Conservation (phyloP, 30 jellyfish, hydroid and myxozoan genomes). For the Phacellophora camtschatica region DNA sequence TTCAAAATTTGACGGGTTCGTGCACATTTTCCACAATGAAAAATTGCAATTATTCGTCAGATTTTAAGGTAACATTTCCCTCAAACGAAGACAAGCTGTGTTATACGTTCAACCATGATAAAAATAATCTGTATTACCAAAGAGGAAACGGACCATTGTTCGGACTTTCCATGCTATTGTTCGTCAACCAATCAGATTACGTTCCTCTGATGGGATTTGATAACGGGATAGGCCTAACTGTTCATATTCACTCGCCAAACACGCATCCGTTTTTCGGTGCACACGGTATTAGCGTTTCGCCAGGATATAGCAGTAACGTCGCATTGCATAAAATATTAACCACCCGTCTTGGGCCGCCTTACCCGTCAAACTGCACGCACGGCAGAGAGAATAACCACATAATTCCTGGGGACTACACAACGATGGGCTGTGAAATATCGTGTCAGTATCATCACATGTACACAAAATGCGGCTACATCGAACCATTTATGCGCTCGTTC, state of each 20-base stretch:
- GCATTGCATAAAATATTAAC: slow-evolving; percentile 56
- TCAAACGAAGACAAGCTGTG: slow-evolving; percentile 58
- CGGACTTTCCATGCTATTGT: slow-evolving; percentile 45
- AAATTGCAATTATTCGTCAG: slow-evolving; percentile 32
- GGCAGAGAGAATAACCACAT: slow-evolving; percentile 3
- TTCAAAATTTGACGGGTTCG: slow-evolving; percentile 16
- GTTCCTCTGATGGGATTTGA: slow-evolving; percentile 51
- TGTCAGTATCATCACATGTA: slow-evolving; percentile 48
- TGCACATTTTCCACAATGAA: slow-evolving; percentile 48
- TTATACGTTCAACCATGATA: slow-evolving; percentile 41
- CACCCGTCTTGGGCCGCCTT: slow-evolving; percentile 55
- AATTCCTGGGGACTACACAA: slow-evolving; percentile 77
- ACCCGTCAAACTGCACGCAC: slow-evolving; percentile 59
- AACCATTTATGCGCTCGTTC: slow-evolving; percentile 58
- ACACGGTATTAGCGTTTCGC: slow-evolving; percentile 54
- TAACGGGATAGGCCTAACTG: slow-evolving; percentile 53
- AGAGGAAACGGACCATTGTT: slow-evolving; percentile 64
- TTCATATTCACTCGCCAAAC: slow-evolving; percentile 44
- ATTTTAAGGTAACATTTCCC: slow-evolving; percentile 38
- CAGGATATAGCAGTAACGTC: slow-evolving; percentile 49
- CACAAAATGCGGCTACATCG: slow-evolving; percentile 60
- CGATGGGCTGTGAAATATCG: slow-evolving; percentile 63
- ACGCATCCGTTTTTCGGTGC: slow-evolving; percentile 62
- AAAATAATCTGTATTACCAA: slow-evolving; percentile 27
- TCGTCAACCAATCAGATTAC: slow-evolving; percentile 52